Evolutionary conservation across 1,140 invertebrate species (phyloP).

Genomic region (Drosophila rhopaloa): DNA sequence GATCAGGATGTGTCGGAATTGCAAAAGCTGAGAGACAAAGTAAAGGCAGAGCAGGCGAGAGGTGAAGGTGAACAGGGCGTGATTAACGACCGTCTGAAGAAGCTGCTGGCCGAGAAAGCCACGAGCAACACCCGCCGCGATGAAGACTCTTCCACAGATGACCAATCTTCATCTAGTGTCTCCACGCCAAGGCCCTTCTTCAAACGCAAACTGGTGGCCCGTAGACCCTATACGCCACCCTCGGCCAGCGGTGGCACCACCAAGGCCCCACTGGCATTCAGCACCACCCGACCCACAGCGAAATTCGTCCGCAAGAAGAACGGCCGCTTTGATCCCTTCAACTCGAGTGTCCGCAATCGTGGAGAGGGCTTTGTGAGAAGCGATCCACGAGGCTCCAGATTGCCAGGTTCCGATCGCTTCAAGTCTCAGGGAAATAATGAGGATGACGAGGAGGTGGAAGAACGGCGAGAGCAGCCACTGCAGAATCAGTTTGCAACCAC

Average conservation of each 20-base stretch:
- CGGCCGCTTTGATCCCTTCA: constrained; percentile 76
- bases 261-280: constrained; percentile 36
- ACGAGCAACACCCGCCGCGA: background rate
- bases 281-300: constrained; percentile 51
- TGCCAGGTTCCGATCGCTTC: constrained; percentile 68
- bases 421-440: constrained; percentile 31
- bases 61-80: constrained; percentile 63
- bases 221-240: constrained; percentile 52
- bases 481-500: constrained; percentile 21
- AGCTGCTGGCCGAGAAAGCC: constrained; percentile 51
- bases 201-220: constrained; percentile 71
- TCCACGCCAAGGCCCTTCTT: constrained; percentile 61
- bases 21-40: constrained; percentile 65
- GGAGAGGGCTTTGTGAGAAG: constrained; percentile 74
- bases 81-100: constrained; percentile 62
- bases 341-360: constrained; percentile 64
- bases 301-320: constrained; percentile 78
- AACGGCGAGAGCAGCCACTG: constrained; percentile 23
- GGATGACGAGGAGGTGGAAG: constrained; percentile 81
- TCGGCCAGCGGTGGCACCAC: constrained; percentile 23
- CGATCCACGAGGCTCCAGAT: constrained; percentile 58
- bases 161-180: background rate
- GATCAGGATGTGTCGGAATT: constrained; percentile 48
- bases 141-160: background rate
- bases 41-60: constrained; percentile 61